These are phyloP conservation scores for Cotesia typhae DNA, from an alignment of 1,140 invertebrate species.

Conservation along the genomic window DNA sequence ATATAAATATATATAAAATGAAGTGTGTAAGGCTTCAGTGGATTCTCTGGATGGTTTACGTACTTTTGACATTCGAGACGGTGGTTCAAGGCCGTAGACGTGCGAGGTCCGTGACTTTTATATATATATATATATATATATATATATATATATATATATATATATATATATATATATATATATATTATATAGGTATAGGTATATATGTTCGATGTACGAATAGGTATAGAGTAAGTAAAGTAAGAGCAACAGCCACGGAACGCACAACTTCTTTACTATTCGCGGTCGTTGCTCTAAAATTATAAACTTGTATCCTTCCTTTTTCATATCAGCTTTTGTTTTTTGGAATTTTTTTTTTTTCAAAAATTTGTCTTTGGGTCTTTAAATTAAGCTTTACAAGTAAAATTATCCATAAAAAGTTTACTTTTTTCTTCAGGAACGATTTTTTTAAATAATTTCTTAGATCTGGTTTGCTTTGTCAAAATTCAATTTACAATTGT, in stretches of 20 bases:
- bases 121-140: background rate
- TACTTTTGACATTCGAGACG: slow-evolving; percentile 38
- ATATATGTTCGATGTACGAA: slow-evolving; percentile 29
- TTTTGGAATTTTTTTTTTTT: too few species aligned
- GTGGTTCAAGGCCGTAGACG: slow-evolving; percentile 36
- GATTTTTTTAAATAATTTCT: too few species aligned
- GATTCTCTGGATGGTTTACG: slow-evolving; percentile 31
- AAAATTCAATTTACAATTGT: too few species aligned
- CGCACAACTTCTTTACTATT: slow-evolving; percentile 24
- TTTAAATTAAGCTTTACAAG: too few species aligned
- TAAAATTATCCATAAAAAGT: too few species aligned
- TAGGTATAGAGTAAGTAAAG: slow-evolving; percentile 15
- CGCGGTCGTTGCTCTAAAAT: slow-evolving; percentile 33
- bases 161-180: background rate
- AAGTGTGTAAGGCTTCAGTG: slow-evolving; percentile 5
- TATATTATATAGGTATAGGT: background rate
- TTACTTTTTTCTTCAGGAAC: too few species aligned
- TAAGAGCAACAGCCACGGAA: slow-evolving; percentile 19
- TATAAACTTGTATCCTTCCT: slow-evolving; percentile 22
- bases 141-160: slow-evolving; percentile 3
- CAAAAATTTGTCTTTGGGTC: too few species aligned
- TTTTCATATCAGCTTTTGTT: background rate
- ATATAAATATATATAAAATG: background rate
- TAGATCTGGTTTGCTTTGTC: too few species aligned
- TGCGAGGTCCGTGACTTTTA: slow-evolving; percentile 34